These are phyloP conservation scores for Mactromeris polynyma DNA, from an alignment of 2,888 invertebrate genomes.

Conservation along the genomic window DNA sequence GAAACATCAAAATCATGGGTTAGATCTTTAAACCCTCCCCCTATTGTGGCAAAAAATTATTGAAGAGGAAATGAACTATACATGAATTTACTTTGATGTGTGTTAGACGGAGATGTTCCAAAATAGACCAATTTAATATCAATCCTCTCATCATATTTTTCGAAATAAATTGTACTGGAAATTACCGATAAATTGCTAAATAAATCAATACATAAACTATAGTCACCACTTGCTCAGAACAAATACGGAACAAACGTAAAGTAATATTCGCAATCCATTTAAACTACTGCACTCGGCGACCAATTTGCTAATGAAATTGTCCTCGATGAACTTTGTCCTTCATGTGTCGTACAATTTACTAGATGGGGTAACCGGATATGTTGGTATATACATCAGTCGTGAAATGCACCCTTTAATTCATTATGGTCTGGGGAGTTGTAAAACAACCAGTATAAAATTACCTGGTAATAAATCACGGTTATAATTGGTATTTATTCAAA, in stretches of 20 bases:
- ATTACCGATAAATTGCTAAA: too few relatives aligned
- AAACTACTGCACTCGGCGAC: not conserved
- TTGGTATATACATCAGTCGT: slow-evolving; percentile 15
- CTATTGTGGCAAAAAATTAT: too few relatives aligned
- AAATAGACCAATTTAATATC: too few relatives aligned
- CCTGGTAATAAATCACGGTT: slow-evolving; percentile 19
- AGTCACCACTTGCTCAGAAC: not conserved
- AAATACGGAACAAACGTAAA: not conserved
- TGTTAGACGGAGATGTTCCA: too few relatives aligned
- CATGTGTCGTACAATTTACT: not conserved
- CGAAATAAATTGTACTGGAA: too few relatives aligned
- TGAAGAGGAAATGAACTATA: too few relatives aligned
- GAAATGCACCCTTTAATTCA: slow-evolving; percentile 26
- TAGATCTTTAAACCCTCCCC: too few relatives aligned
- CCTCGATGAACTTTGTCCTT: not conserved
- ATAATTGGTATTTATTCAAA: slow-evolving; percentile 40
- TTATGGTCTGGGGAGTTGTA: slow-evolving; percentile 16
- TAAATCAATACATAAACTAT: too few relatives aligned
- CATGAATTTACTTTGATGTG: too few relatives aligned
- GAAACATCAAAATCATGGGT: too few relatives aligned
- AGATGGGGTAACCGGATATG: slow-evolving; percentile 40
- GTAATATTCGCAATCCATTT: not conserved
- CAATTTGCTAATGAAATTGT: not conserved
- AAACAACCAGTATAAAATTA: slow-evolving; percentile 38
- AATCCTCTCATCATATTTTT: too few relatives aligned